Conservation (phyloP, 2,888 invertebrate species). For the Nomada fabriciana region DNA sequence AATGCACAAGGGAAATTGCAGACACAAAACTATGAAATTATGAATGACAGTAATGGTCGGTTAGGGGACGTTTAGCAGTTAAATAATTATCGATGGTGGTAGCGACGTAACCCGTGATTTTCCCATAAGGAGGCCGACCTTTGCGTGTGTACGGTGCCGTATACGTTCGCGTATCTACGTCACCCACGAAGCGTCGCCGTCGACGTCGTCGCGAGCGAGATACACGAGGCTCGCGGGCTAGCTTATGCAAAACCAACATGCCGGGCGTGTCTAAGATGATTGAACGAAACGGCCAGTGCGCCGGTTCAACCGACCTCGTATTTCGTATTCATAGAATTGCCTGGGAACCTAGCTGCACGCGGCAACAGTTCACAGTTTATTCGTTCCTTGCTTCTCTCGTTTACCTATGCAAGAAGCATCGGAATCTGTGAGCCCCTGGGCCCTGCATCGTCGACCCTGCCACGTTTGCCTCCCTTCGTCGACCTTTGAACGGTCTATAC, state of each 20-base stretch:
- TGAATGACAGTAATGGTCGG: constrained; percentile 45
- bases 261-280: constrained; percentile 81
- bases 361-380: constrained; percentile 60
- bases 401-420: constrained; percentile 51
- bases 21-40: constrained; percentile 11
- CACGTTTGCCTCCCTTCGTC: constrained; percentile 48
- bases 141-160: constrained; percentile 57
- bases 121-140: constrained; percentile 42
- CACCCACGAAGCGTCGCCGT: constrained; percentile 41
- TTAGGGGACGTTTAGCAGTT: constrained; percentile 53
- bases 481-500: constrained; percentile 47
- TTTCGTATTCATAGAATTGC: constrained; percentile 82
- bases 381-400: constrained; percentile 41
- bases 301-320: constrained; percentile 77
- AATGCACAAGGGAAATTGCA: not conserved
- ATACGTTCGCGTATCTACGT: constrained; percentile 48
- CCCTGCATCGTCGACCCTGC: constrained; percentile 42
- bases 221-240: constrained; percentile 64
- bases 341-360: constrained; percentile 66
- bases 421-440: constrained; percentile 62
- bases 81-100: constrained; percentile 62
- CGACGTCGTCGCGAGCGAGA: constrained; percentile 39
- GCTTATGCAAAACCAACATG: constrained; percentile 79
- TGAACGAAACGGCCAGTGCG: constrained; percentile 75
- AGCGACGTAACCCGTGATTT: constrained; percentile 63